These are phyloP conservation scores for Pardalotus punctatus DNA, from an alignment of 2,113 vertebrate genomes.

Conservation along the genomic window DNA sequence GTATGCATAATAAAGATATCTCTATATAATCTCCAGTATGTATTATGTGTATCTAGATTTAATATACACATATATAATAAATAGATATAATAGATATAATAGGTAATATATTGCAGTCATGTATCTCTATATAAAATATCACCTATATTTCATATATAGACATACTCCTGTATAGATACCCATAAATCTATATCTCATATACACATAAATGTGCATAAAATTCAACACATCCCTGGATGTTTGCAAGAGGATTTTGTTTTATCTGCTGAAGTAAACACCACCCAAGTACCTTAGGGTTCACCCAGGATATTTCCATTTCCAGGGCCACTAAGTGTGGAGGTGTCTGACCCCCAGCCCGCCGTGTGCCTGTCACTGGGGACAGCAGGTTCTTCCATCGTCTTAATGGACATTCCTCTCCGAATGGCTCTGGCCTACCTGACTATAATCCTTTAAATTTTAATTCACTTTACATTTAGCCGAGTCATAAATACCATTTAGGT, in stretches of 20 bases:
- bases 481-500: slow-evolving; percentile 99
- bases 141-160: rapidly evolving
- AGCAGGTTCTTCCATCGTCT: slow-evolving; percentile 86
- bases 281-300: slow-evolving; percentile 12
- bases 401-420: slow-evolving; percentile 92
- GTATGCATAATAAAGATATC: neutral
- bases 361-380: slow-evolving; percentile 77
- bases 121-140: neutral
- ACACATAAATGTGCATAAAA: neutral
- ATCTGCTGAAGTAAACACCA: slow-evolving; percentile 68
- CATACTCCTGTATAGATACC: rapidly evolving
- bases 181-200: rapidly evolving
- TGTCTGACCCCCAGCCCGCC: slow-evolving; percentile 70
- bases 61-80: neutral
- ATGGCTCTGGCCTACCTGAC: slow-evolving; percentile 94
- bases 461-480: slow-evolving; percentile 97
- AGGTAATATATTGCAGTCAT: neutral
- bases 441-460: slow-evolving; percentile 98
- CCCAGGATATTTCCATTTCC: slow-evolving; percentile 71
- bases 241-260: slow-evolving; percentile 50
- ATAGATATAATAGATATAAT: too few relatives aligned
- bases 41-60: neutral
- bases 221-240: neutral
- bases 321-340: slow-evolving; percentile 71
- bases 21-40: neutral